Conservation (phyloP, 2,113 vertebrate species). For the Myrmophylax atrothorax region DNA sequence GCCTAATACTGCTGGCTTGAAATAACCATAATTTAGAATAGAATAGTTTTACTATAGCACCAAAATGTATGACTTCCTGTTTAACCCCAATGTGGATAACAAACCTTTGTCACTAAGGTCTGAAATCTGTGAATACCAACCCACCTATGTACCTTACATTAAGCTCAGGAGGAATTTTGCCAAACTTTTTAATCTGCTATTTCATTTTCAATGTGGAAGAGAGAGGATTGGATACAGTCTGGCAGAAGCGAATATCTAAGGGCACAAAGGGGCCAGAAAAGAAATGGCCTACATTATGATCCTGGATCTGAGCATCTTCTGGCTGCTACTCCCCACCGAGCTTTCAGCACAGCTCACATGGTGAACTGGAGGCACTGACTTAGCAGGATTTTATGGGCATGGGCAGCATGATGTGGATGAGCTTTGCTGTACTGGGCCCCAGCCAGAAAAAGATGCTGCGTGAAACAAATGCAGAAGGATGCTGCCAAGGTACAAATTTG, state of each 20-base stretch:
- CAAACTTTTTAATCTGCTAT: neutral
- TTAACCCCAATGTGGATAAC: neutral
- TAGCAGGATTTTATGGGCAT: neutral
- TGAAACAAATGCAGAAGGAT: neutral
- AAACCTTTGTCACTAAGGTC: neutral
- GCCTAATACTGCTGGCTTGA: neutral
- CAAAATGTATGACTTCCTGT: neutral
- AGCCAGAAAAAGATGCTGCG: neutral
- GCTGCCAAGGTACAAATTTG: neutral
- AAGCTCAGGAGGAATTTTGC: neutral
- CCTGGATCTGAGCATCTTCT: neutral
- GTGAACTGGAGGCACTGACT: neutral
- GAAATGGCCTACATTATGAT: neutral
- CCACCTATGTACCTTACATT: accelerated
- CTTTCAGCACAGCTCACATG: neutral
- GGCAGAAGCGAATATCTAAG: neutral
- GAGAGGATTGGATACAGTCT: neutral
- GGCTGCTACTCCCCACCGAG: neutral
- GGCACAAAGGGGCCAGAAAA: neutral
- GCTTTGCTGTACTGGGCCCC: neutral
- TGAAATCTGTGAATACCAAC: neutral
- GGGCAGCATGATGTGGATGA: neutral
- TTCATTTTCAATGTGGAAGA: neutral
- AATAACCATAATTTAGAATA: neutral
- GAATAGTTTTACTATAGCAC: neutral